Evolutionary conservation across 2,113 vertebrate species (phyloP), one percentile per base, ranked within the genome.

Genomic region (Polyodon spathula): DNA sequence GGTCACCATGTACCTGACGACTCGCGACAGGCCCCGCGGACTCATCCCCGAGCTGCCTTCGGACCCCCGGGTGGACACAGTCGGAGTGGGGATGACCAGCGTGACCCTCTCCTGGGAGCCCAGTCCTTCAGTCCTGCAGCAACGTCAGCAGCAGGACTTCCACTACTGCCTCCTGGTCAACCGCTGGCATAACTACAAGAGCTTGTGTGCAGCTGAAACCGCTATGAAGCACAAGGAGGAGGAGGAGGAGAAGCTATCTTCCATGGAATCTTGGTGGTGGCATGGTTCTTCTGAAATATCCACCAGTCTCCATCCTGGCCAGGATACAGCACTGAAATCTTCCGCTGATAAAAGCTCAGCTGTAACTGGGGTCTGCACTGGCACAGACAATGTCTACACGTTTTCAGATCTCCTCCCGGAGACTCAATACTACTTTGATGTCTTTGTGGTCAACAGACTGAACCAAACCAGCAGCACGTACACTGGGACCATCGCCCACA

Each of bases 91-190:
- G 15, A 89, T 86, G 65, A 90, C 86, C n/a, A 89, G 90, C 0
- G 89, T 90, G 65, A 92, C 88, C 37, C 82, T 95, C 55, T 81
- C 85, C 66, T 95, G 92, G 92, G 81, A 77, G 56, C 85, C 88
- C 58, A 94, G 91, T 37, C 71, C 82, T 6, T 90, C 91, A 5
- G 59, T 78, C 6, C 53, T 76, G 55, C 70, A 76, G 65, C 67
- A 51, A 39, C 63, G 54, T 6, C 64, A 78, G 0, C 66, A 70
- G 61, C 78, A 85, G 17, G 71, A 66, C 58, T 84, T 87, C 6
- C 81, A 91, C 14, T 94, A 95, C 68, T 95, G 92, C 1, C 84
- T 95, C 58, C 81, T 93, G 0, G 77, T 88, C 37, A 94, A 93
- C 58, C 81, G 82, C 46, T 80, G 84, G 54, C 82, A 86, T 74